Evolutionary conservation across 1,140 invertebrate genomes (phyloP), one percentile per base, ranked within the genome.

Genomic region (Drosophila jambulina): DNA sequence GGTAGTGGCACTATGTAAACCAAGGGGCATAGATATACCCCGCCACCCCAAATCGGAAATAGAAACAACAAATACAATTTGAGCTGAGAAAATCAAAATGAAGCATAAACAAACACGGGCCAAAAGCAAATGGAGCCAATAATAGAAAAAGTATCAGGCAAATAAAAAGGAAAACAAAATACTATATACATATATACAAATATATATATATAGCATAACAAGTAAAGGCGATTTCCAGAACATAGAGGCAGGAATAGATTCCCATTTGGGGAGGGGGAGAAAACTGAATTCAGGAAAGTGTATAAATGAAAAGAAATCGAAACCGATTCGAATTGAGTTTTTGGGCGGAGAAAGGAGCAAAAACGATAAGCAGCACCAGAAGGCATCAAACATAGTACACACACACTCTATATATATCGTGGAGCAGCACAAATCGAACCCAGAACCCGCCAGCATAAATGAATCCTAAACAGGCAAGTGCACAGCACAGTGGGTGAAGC

Each of bases 301-400:
- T 87, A 87, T 87, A 88, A 87, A 87, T 87, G 83, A 87, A 87
- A 87, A 87, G 84, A 87, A 88, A 87, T 87, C 83, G 83, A 87
- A 87, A 88, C 83, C 77, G 77, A 83, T 87, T 87, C 68, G 75
- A 46, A 49, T 34, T 12, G 51, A 53, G 38, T 60, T 38, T 56
- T 56, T 56, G 29, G 34, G 36, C 23, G 15, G 43, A 23, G 25
- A 75, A 29, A 15, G 42, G 34, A 69, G 67, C 51, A 40, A 68
- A 59, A 67, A 60, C 75, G 83, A 86, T 86, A 86, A 86, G 80
- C 83, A 80, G 67, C 69, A 61, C 54, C 27, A 59, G 51, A 57
- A 56, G 53, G 53, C 53, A 56, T 45, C 62, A 25, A 56, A 29
- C 38, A 38, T 25, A 62, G 7, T 25, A n/a, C 21, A 45, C 63